A percentile compares a stretch with the other conserved stretches of the same genome.
These are phyloP conservation scores for Agonum fuliginosum DNA, from an alignment of 2,888 invertebrate species.

Conservation along the genomic window DNA sequence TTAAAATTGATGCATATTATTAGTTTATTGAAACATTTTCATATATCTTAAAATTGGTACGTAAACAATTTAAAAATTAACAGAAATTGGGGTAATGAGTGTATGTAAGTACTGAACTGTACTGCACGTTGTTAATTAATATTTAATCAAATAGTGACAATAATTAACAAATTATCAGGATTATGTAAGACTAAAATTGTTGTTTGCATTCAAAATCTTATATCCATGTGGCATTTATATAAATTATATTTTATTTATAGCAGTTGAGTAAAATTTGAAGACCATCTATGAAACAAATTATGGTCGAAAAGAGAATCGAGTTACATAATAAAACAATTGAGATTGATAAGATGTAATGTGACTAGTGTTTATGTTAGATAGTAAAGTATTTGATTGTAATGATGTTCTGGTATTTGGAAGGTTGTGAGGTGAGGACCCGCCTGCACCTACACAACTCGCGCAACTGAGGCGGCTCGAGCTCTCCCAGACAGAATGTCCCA, in stretches of 20 bases:
- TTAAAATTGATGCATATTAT: background rate
- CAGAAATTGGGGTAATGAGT: too few species aligned
- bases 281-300: too few species aligned
- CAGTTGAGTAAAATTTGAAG: too few species aligned
- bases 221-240: too few species aligned
- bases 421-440: conserved; percentile 61
- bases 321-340: background rate
- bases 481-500: conserved; percentile 77
- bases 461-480: conserved; percentile 60
- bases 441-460: conserved; percentile 60
- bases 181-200: too few species aligned
- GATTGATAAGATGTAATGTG: background rate
- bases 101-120: background rate
- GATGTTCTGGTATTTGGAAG: conserved; percentile 9
- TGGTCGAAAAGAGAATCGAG: too few species aligned
- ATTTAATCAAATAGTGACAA: background rate
- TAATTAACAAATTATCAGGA: too few species aligned
- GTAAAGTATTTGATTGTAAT: too few species aligned
- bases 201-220: too few species aligned
- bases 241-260: too few species aligned
- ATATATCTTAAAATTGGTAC: background rate
- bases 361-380: background rate
- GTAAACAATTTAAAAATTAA: too few species aligned
- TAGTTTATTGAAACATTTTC: background rate
- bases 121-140: background rate